Evolutionary conservation across 2,113 vertebrate genomes (phyloP).

Genomic region (Microtus richardsoni): DNA sequence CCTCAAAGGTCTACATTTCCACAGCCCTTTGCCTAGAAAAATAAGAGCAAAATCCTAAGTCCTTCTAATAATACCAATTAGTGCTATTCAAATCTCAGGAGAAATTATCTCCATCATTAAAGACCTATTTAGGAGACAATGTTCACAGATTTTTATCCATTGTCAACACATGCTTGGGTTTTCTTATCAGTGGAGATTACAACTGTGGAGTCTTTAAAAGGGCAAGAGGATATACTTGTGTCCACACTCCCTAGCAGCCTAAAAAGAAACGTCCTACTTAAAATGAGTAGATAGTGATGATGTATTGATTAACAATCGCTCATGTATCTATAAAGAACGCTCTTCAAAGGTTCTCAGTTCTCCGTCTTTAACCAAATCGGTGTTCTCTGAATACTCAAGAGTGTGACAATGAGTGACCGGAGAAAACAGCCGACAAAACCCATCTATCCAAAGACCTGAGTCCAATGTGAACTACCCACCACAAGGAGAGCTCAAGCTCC

Average conservation of each 20-base stretch:
- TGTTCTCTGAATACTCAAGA: not conserved
- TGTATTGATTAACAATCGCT: not conserved
- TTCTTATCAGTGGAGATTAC: not conserved
- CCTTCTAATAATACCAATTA: constrained; percentile 50
- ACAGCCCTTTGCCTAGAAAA: constrained; percentile 31
- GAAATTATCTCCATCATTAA: constrained; percentile 33
- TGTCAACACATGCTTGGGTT: not conserved
- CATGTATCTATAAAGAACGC: not conserved
- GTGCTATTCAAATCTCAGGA: constrained; percentile 29
- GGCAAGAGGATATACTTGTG: too few relatives aligned
- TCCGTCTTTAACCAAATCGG: not conserved
- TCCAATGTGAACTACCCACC: constrained; percentile 29
- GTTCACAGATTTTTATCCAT: not conserved
- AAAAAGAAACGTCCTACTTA: too few relatives aligned
- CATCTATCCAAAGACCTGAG: constrained; percentile 29
- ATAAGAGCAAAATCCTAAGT: constrained; percentile 20
- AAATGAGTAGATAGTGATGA: not conserved
- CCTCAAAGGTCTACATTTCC: constrained; percentile 37
- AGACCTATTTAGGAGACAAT: constrained; percentile 40
- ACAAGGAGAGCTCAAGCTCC: not conserved
- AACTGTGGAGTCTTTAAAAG: not conserved
- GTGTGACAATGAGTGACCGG: not conserved
- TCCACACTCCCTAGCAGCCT: too few relatives aligned
- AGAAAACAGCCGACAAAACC: not conserved
- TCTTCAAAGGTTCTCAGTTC: constrained; percentile 10